Evolutionary conservation across 1,140 invertebrate species (phyloP).

Genomic region (Cherax destructor): DNA sequence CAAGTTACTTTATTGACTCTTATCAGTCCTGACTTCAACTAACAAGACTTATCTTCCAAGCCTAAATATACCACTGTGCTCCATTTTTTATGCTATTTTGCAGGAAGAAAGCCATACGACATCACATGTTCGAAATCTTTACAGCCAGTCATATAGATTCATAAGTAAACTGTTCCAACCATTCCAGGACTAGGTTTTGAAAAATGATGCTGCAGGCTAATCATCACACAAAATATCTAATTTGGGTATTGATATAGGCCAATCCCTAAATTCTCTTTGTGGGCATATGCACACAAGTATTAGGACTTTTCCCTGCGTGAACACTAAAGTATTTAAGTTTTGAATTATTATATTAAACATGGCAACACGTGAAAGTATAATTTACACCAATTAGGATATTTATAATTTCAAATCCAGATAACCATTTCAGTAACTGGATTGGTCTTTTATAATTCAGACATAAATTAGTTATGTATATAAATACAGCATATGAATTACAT

Average conservation of each 20-base stretch:
- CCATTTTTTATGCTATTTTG: constrained; percentile 65
- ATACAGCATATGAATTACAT: no score
- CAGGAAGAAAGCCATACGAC: constrained; percentile 67
- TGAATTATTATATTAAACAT: neutral
- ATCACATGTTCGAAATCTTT: constrained; percentile 56
- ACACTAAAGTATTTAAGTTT: neutral
- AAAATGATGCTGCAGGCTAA: constrained; percentile 68
- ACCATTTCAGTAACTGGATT: no score
- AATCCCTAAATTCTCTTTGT: constrained; percentile 50
- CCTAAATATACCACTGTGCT: constrained; percentile 55
- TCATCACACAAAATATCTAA: constrained; percentile 68
- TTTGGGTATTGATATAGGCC: constrained; percentile 65
- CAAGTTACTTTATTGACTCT: neutral
- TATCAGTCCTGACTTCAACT: constrained; percentile 36
- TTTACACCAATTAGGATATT: no score
- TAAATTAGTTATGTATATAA: no score
- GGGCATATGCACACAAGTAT: constrained; percentile 23
- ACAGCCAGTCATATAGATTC: constrained; percentile 44
- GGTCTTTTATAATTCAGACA: no score
- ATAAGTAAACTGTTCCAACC: constrained; percentile 46
- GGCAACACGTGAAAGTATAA: neutral
- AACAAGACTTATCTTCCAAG: constrained; percentile 38
- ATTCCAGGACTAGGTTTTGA: constrained; percentile 60
- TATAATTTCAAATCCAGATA: no score
- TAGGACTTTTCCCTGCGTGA: neutral